These are phyloP conservation scores for Parascotia fuliginaria DNA, from an alignment of 2,888 invertebrate species.

Conservation along the genomic window DNA sequence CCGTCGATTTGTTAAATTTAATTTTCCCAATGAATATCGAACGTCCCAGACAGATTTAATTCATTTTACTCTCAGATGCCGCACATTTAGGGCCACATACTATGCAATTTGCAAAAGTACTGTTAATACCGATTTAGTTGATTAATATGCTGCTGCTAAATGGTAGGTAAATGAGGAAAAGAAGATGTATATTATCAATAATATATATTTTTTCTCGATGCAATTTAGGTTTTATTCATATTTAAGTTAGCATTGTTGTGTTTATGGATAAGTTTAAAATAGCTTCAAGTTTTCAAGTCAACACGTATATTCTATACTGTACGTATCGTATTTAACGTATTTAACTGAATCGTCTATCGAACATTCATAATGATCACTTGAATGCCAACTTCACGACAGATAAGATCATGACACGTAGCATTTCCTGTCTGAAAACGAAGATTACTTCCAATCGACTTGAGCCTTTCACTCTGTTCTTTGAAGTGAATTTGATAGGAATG, in stretches of 20 bases:
- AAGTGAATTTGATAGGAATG: slow-evolving; percentile 47
- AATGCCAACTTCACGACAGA: slow-evolving; percentile 15
- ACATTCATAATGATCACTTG: slow-evolving; percentile 4
- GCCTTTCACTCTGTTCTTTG: slow-evolving; percentile 51
- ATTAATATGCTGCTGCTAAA: neutral
- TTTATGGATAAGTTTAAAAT: too few relatives aligned
- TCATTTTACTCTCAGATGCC: slow-evolving; percentile 78
- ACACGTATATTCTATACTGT: too few relatives aligned
- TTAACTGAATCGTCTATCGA: too few relatives aligned
- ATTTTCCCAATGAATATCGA: slow-evolving; percentile 83
- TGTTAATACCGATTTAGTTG: neutral
- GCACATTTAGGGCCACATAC: too few relatives aligned
- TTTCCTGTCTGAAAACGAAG: slow-evolving; percentile 51
- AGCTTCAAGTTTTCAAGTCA: too few relatives aligned
- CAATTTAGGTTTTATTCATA: too few relatives aligned
- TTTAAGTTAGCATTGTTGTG: too few relatives aligned
- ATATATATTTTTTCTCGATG: too few relatives aligned
- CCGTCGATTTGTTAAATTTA: slow-evolving; percentile 78
- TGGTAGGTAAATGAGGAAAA: too few relatives aligned
- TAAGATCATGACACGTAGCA: slow-evolving; percentile 33
- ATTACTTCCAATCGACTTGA: slow-evolving; percentile 64
- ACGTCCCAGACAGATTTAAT: slow-evolving; percentile 81
- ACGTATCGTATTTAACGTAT: too few relatives aligned
- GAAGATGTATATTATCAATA: too few relatives aligned
- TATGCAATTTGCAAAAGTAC: slow-evolving; percentile 29